A percentile compares a stretch with the other conserved stretches of the same genome.
These are phyloP conservation scores for Nanger granti DNA, from an alignment of 2,113 vertebrate genomes.

Conservation along the genomic window DNA sequence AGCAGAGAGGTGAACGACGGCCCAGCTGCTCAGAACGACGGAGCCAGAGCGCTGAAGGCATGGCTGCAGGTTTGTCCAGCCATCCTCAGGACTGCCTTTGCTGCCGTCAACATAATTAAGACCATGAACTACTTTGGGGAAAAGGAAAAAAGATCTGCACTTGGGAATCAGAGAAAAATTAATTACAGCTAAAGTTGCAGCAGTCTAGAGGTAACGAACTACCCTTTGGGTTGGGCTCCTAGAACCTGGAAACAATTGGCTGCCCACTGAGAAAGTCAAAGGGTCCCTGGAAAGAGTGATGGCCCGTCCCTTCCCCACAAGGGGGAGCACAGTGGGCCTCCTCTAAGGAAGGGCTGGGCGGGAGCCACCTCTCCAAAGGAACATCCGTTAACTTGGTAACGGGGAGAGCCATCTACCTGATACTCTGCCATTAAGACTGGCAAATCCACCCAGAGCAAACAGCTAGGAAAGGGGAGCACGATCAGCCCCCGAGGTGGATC, in stretches of 20 bases:
- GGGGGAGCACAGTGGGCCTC: background rate
- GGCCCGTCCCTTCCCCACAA: background rate
- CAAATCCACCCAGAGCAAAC: background rate
- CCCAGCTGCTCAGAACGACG: background rate
- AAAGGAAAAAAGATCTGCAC: background rate
- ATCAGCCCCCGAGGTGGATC: background rate
- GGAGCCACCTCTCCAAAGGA: background rate
- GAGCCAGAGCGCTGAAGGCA: background rate
- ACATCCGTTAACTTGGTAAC: background rate
- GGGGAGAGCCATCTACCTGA: background rate
- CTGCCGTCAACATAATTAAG: conserved; percentile 56
- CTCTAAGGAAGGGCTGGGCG: background rate
- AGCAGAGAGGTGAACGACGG: background rate
- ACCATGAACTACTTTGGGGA: conserved; percentile 16
- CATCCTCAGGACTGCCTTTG: background rate
- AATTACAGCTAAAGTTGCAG: background rate
- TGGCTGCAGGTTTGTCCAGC: background rate
- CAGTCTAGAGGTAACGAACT: background rate
- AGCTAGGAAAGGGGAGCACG: background rate
- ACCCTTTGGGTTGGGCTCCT: background rate
- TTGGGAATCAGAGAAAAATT: background rate
- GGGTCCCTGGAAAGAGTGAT: background rate
- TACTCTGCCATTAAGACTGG: too few relatives aligned
- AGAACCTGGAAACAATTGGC: background rate
- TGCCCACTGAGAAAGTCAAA: background rate